Percentiles rank a stretch among this genome's conserved stretches.
Evolutionary conservation across 1,140 invertebrate genomes (phyloP).

Genomic region (Sesamia nonagrioides): DNA sequence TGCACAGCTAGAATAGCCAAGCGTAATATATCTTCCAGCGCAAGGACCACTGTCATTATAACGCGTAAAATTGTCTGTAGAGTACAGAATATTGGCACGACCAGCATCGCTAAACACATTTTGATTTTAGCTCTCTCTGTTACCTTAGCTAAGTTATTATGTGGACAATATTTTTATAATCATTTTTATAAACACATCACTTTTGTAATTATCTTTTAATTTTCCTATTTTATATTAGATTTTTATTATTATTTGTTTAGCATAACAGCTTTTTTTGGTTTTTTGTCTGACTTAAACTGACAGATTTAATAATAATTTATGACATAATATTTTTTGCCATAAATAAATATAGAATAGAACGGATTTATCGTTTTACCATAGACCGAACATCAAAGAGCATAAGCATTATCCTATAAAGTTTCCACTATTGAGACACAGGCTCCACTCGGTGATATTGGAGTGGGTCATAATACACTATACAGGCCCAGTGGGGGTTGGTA

Average conservation of each 20-base stretch:
- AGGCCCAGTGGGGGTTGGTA: too few relatives aligned
- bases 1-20: slow-evolving; percentile 55
- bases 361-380: too few relatives aligned
- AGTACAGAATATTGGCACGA: slow-evolving; percentile 55
- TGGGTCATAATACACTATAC: too few relatives aligned
- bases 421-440: too few relatives aligned
- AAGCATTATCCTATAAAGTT: too few relatives aligned
- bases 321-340: too few relatives aligned
- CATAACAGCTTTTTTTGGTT: background rate
- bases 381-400: too few relatives aligned
- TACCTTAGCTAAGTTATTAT: background rate
- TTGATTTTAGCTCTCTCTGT: background rate
- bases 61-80: slow-evolving; percentile 55
- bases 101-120: slow-evolving; percentile 37
- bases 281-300: background rate
- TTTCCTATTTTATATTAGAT: slow-evolving; percentile 1
- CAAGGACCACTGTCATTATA: slow-evolving; percentile 56
- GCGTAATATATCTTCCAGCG: slow-evolving; percentile 61
- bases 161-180: background rate
- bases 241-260: background rate
- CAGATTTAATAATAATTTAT: background rate
- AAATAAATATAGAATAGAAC: too few relatives aligned
- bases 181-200: background rate
- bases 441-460: too few relatives aligned
- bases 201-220: background rate